A percentile compares a stretch with the other conserved stretches of the same genome.
Evolutionary conservation across 2,113 vertebrate genomes (phyloP).

Genomic region (Barnardius zonarius): DNA sequence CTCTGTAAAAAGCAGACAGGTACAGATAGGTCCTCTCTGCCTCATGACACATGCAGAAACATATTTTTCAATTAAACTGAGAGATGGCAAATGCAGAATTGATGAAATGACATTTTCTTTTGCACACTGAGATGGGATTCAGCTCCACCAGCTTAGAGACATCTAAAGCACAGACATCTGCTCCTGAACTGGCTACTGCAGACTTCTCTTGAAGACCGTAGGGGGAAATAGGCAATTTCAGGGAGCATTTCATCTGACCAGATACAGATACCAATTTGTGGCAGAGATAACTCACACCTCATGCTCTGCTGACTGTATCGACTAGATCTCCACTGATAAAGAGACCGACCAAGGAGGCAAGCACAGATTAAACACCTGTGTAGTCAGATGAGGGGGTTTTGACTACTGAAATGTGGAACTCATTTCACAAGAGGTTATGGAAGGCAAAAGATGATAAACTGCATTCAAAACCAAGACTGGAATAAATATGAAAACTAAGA

Average conservation of each 20-base stretch:
- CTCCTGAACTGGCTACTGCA: not conserved
- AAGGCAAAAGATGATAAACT: constrained; percentile 17
- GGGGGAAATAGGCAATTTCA: not conserved
- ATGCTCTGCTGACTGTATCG: not conserved
- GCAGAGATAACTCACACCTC: not conserved
- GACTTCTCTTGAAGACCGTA: not conserved
- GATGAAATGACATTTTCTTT: constrained; percentile 31
- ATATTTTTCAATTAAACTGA: constrained; percentile 33
- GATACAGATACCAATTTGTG: not conserved
- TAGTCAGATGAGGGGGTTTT: not conserved
- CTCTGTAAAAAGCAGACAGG: not conserved
- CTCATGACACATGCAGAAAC: not conserved
- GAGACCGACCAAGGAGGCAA: not conserved
- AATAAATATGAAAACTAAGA: not conserved
- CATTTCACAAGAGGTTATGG: not conserved
- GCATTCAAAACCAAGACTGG: not conserved
- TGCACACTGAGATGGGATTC: not conserved
- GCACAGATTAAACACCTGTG: not conserved
- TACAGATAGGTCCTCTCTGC: constrained; percentile 1
- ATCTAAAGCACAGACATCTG: not conserved
- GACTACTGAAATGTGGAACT: not conserved
- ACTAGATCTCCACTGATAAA: not conserved
- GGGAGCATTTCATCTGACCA: not conserved
- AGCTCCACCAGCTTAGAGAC: not conserved
- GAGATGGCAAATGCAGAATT: constrained; percentile 18